These are phyloP conservation scores for Tyrannus savana DNA, from an alignment of 2,113 vertebrate species.

Conservation along the genomic window DNA sequence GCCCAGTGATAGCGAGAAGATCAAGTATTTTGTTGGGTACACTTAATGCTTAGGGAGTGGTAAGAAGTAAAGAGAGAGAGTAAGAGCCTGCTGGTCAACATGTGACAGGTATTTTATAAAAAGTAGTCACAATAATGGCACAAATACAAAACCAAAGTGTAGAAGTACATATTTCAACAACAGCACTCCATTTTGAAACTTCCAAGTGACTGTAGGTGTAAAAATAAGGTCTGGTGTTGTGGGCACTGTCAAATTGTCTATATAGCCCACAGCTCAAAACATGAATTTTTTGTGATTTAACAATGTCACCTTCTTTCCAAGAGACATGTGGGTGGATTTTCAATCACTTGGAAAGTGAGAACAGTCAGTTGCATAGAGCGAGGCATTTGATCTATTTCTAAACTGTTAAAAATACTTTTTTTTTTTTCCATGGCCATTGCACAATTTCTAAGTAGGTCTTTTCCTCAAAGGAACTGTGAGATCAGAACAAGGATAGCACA, in stretches of 20 bases:
- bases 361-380: neutral
- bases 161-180: neutral
- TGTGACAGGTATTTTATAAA: neutral
- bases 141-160: neutral
- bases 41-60: neutral
- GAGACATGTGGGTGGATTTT: slow-evolving; percentile 6
- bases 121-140: neutral
- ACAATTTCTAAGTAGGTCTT: neutral
- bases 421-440: neutral
- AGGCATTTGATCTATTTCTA: slow-evolving; percentile 47
- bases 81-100: neutral
- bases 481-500: neutral
- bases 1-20: neutral
- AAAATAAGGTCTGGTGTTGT: neutral
- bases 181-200: neutral
- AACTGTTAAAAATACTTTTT: slow-evolving; percentile 37
- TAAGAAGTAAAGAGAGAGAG: neutral
- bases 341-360: slow-evolving; percentile 26
- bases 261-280: neutral
- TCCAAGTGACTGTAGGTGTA: neutral
- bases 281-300: neutral
- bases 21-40: neutral
- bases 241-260: neutral
- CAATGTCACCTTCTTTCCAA: slow-evolving; percentile 11
- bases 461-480: neutral